These are phyloP conservation scores for Forbesichthys papilliferus DNA, from an alignment of 2,113 vertebrate species.

Conservation along the genomic window DNA sequence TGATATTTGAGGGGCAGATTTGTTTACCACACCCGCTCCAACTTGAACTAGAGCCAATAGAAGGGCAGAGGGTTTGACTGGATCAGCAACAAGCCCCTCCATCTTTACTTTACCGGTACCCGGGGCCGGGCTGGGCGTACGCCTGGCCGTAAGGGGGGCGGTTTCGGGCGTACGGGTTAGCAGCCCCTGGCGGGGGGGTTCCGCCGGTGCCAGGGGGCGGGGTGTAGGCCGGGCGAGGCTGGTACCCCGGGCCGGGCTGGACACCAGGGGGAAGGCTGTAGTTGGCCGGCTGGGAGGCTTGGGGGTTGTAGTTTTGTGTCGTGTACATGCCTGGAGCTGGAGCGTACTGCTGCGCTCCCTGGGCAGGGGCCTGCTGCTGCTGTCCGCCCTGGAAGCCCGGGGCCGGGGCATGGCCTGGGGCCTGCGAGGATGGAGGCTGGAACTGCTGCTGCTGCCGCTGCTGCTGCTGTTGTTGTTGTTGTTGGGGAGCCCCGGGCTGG, in stretches of 20 bases:
- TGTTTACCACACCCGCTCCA: conserved; percentile 35
- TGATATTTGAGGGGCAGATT: conserved; percentile 42
- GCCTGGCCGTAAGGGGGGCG: conserved; percentile 90
- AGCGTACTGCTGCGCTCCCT: conserved; percentile 86
- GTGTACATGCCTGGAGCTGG: conserved; percentile 84
- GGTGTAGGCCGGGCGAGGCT: conserved; percentile 87
- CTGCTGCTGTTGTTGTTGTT: conserved; percentile 84
- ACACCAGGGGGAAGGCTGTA: conserved; percentile 85
- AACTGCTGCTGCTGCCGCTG: conserved; percentile 95
- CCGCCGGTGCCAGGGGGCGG: conserved; percentile 85
- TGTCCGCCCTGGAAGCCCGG: conserved; percentile 80
- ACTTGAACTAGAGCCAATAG: too few relatives aligned
- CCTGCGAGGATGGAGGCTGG: conserved; percentile 83
- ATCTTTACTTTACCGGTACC: conserved; percentile 86
- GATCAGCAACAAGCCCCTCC: conserved; percentile 12
- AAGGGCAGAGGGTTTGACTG: conserved; percentile 1
- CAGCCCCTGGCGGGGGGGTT: conserved; percentile 84
- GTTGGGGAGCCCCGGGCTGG: conserved; percentile 81
- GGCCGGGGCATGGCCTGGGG: conserved; percentile 76
- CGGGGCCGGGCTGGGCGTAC: conserved; percentile 93
- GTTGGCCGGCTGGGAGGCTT: conserved; percentile 85
- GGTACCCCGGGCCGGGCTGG: conserved; percentile 82
- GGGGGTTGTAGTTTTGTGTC: conserved; percentile 90
- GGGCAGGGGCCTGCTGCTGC: conserved; percentile 77
- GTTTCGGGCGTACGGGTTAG: conserved; percentile 93